These are phyloP conservation scores for Phoenicopterus ruber DNA, from an alignment of 2,113 vertebrate genomes.

Conservation along the genomic window DNA sequence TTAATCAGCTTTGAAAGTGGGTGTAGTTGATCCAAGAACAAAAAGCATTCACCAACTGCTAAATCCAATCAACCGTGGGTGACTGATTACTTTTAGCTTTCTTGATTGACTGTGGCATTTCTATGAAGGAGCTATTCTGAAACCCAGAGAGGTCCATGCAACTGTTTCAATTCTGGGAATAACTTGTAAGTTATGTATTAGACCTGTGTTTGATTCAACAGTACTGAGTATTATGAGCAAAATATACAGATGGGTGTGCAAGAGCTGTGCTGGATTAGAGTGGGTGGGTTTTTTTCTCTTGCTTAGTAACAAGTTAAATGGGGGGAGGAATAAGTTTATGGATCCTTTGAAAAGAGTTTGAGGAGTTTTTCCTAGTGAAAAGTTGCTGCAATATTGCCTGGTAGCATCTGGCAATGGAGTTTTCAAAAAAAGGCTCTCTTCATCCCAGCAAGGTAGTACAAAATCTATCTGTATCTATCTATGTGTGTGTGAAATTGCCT, in stretches of 20 bases:
- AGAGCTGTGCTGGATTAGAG: background rate
- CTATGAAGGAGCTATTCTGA: constrained; percentile 54
- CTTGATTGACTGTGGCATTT: constrained; percentile 66
- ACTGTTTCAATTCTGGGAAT: constrained; percentile 60
- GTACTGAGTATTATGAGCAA: background rate
- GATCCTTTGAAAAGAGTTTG: background rate
- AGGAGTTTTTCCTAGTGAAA: background rate
- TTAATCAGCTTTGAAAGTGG: constrained; percentile 71
- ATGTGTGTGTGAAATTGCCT: too few relatives aligned
- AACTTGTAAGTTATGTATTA: constrained; percentile 35
- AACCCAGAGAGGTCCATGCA: constrained; percentile 26
- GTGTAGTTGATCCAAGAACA: constrained; percentile 60
- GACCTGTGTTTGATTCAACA: constrained; percentile 4
- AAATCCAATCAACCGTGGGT: constrained; percentile 66
- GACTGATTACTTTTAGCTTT: constrained; percentile 67
- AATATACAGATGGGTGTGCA: background rate
- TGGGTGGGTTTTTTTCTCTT: background rate
- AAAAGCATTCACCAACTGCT: constrained; percentile 65
- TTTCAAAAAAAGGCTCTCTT: background rate
- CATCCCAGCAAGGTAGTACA: background rate
- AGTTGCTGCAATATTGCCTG: background rate
- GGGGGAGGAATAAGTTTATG: background rate
- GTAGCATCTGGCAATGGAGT: background rate
- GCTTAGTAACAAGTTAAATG: background rate
- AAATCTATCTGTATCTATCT: background rate